These are phyloP conservation scores for Pseudoatta argentina DNA, from an alignment of 1,140 invertebrate species.

Conservation along the genomic window DNA sequence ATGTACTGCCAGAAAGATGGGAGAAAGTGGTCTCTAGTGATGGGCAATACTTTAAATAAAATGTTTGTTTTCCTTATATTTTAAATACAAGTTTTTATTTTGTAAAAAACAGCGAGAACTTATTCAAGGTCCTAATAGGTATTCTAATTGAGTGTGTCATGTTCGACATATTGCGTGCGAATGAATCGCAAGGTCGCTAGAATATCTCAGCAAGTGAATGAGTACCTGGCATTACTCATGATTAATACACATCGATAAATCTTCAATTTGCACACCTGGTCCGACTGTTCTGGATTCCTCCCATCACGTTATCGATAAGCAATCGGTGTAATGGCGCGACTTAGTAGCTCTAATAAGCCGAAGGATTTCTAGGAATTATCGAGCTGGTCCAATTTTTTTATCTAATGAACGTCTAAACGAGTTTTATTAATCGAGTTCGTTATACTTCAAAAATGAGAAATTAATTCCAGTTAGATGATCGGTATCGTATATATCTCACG, in stretches of 20 bases:
- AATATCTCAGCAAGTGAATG: slow-evolving; percentile 13
- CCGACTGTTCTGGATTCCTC: not conserved
- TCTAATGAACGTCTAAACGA: not conserved
- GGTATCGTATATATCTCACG: slow-evolving; percentile 15
- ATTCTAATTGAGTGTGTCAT: not conserved
- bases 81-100: too few relatives aligned
- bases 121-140: too few relatives aligned
- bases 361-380: slow-evolving; percentile 21
- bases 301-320: slow-evolving; percentile 28
- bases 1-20: too few relatives aligned
- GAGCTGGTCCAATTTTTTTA: not conserved
- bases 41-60: too few relatives aligned
- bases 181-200: not conserved
- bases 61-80: too few relatives aligned
- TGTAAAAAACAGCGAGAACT: too few relatives aligned
- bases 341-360: slow-evolving; percentile 39
- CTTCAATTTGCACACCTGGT: not conserved
- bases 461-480: slow-evolving; percentile 11
- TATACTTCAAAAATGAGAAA: not conserved
- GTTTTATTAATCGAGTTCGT: slow-evolving; percentile 29
- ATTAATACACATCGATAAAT: not conserved
- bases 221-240: not conserved
- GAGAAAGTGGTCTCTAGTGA: too few relatives aligned
- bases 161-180: not conserved
- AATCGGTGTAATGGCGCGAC: slow-evolving; percentile 15